Evolutionary conservation across 2,888 invertebrate genomes (phyloP).

Genomic region (Drosophila kokeensis): DNA sequence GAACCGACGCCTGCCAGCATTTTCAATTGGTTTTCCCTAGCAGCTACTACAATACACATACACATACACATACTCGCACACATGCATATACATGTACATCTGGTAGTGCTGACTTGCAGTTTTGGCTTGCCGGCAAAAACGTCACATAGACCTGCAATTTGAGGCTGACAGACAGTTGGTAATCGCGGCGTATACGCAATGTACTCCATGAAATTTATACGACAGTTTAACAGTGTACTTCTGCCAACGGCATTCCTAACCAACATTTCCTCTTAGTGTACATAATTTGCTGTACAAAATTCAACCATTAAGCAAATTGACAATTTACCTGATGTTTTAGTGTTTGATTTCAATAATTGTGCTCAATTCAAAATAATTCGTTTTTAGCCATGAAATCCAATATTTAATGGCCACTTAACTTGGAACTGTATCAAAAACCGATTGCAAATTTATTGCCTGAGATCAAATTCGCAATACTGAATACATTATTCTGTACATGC

Average conservation of each 20-base stretch:
- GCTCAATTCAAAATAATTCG: background rate
- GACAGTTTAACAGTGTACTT: conserved; percentile 10
- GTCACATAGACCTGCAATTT: conserved; percentile 23
- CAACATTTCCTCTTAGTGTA: background rate
- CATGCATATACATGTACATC: too few relatives aligned
- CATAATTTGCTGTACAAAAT: background rate
- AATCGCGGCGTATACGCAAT: conserved; percentile 59
- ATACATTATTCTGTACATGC: background rate
- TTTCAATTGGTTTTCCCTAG: conserved; percentile 61
- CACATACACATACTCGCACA: background rate
- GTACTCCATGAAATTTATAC: conserved; percentile 19
- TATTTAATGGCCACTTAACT: background rate
- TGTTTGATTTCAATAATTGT: background rate
- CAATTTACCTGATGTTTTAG: background rate
- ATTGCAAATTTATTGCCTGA: background rate
- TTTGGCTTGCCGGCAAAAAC: conserved; percentile 3
- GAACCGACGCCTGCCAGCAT: conserved; percentile 41
- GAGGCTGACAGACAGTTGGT: conserved; percentile 26
- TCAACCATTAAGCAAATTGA: background rate
- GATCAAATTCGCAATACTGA: background rate
- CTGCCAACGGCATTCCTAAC: conserved; percentile 1
- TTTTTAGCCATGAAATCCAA: background rate
- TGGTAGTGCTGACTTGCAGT: conserved; percentile 61
- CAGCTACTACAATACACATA: background rate
- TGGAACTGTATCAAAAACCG: background rate